Evolutionary conservation across 2,888 invertebrate genomes (phyloP).

Genomic region (Isoperla grammatica): DNA sequence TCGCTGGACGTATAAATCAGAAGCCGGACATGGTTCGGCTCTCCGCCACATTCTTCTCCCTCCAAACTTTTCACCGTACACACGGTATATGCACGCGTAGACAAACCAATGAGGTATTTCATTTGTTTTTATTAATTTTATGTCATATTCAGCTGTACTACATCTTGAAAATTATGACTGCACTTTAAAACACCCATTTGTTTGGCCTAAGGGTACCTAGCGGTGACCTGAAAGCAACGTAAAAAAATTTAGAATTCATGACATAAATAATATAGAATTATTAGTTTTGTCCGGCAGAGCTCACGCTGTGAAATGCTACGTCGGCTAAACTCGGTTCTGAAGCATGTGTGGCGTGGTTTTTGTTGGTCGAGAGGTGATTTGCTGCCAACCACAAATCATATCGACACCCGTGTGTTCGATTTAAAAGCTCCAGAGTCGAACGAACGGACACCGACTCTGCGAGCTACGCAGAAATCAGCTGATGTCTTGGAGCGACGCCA

Average conservation of each 20-base stretch:
- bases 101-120: slow-evolving; percentile 15
- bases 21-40: slow-evolving; percentile 15
- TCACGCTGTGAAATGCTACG: neutral
- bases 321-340: neutral
- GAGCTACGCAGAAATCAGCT: slow-evolving; percentile 5
- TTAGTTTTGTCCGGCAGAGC: too few species aligned
- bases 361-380: slow-evolving; percentile 11
- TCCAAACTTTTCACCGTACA: neutral
- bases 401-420: slow-evolving; percentile 1
- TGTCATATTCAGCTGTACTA: neutral
- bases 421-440: neutral
- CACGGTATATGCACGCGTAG: too few species aligned
- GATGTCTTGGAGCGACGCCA: slow-evolving; percentile 8
- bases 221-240: too few species aligned
- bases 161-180: neutral
- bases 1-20: slow-evolving; percentile 8
- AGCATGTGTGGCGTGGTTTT: slow-evolving; percentile 3
- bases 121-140: slow-evolving; percentile 11
- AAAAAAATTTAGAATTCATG: too few species aligned
- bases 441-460: neutral
- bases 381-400: slow-evolving; percentile 11
- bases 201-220: too few species aligned
- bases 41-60: slow-evolving; percentile 10
- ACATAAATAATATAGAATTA: too few species aligned
- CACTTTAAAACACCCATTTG: too few species aligned